A percentile compares a stretch with the other conserved stretches of the same genome.
Conservation (phyloP, 2,797 vertebrate species). For the Girardinus metallicus region DNA sequence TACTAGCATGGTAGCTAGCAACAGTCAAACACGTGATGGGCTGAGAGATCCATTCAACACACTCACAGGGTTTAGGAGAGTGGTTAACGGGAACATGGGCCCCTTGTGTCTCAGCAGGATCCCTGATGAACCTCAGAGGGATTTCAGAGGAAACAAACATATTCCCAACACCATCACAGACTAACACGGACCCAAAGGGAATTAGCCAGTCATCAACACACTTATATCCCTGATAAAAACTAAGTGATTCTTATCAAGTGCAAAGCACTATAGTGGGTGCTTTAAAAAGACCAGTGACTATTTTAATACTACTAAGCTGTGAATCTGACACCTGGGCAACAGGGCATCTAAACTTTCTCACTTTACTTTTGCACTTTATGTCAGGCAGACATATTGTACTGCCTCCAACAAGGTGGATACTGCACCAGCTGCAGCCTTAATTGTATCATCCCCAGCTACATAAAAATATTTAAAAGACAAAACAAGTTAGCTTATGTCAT, state of each 20-base stretch:
- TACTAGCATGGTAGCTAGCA: conserved; percentile 38
- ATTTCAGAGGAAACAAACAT: conserved; percentile 59
- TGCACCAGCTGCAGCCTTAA: background rate
- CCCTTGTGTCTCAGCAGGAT: conserved; percentile 39
- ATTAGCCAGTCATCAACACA: conserved; percentile 19
- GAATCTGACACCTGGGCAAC: background rate
- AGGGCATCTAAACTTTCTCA: background rate
- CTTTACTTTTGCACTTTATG: background rate
- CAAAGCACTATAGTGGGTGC: background rate
- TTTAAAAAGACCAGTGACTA: background rate
- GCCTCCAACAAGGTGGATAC: background rate
- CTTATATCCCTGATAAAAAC: background rate
- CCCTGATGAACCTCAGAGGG: conserved; percentile 61
- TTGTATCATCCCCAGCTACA: background rate
- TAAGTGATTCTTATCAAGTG: background rate
- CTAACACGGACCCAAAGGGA: conserved; percentile 7
- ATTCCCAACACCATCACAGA: conserved; percentile 51
- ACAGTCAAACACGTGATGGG: conserved; percentile 18
- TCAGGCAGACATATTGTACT: background rate
- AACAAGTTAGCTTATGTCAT: background rate
- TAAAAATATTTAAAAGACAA: background rate
- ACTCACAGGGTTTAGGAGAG: conserved; percentile 18
- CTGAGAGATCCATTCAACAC: conserved; percentile 7
- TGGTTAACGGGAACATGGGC: conserved; percentile 9
- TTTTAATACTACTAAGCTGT: background rate